A percentile compares a stretch with the other conserved stretches of the same genome.
phyloP scores from a whole-genome alignment of 2,888 invertebrate species.

The Entomobrya multifasciata region DNA sequence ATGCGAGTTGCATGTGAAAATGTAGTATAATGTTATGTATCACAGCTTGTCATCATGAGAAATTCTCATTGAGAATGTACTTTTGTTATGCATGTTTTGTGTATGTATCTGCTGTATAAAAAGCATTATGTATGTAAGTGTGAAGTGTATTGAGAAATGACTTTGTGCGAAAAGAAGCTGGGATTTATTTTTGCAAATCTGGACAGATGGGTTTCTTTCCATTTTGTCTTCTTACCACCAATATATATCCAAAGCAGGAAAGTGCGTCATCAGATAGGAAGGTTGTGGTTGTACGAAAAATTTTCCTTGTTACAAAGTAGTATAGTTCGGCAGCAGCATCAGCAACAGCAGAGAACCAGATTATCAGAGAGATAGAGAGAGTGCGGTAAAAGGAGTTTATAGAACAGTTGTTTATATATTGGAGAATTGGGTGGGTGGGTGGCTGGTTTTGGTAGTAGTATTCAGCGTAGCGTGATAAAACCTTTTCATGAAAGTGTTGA shows the following conservation, averaged over 20 bases:
- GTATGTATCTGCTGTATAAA: too few species aligned
- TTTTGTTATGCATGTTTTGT: not conserved
- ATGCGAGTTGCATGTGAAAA: not conserved
- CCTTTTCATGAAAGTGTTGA: not conserved
- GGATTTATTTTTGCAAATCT: not conserved
- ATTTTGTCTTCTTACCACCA: constrained; percentile 51
- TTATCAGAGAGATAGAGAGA: not conserved
- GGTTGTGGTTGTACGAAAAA: constrained; percentile 26
- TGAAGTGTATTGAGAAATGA: not conserved
- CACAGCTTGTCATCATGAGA: too few species aligned
- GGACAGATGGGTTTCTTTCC: constrained; percentile 40
- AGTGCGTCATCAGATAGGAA: constrained; percentile 47
- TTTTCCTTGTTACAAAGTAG: constrained; percentile 31
- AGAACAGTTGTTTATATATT: not conserved
- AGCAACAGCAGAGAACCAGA: not conserved
- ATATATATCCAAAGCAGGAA: constrained; percentile 19
- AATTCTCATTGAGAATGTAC: too few species aligned
- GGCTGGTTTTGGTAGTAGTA: constrained; percentile 12
- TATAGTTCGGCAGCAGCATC: not conserved
- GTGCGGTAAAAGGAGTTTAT: not conserved
- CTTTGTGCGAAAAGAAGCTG: constrained; percentile 7
- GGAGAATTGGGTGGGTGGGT: not conserved
- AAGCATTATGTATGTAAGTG: not conserved
- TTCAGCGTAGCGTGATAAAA: constrained; percentile 21
- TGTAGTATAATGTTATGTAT: not conserved